Evolutionary conservation across 1,140 invertebrate species (phyloP), one percentile per base, ranked within the genome.

Genomic region (Theocolax elegans): DNA sequence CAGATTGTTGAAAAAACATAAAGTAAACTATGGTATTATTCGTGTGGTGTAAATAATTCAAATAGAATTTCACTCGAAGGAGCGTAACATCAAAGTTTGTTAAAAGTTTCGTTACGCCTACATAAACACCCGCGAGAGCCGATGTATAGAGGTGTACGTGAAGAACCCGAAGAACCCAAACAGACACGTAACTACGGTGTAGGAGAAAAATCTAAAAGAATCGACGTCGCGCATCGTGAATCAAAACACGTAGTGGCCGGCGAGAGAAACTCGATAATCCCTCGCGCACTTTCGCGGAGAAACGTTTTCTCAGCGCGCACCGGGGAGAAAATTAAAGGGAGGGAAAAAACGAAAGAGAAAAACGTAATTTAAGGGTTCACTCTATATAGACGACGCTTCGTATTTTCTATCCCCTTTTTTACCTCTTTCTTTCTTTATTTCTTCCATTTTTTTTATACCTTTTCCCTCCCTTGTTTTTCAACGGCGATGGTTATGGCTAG

Each of bases 311-410:
- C 35, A 40, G 35, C 31, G 48, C 21, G 63, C 9, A n/a, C n/a
- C n/a, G n/a, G n/a, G n/a, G n/a, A n/a, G 48, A 54, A 53, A 63
- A 49, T 59, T 48, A 67, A 53, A 44, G 63, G 42, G 46, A 56
- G 38, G 58, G 27, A 60, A 67, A 66, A 58, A 69, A 67, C 56
- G 77, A 77, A 76, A 76, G 75, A 53, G 58, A 53, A 38, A 51
- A 62, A 54, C 71, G 66, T 68, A 68, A 68, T 68, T 68, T 68
- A 38, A 68, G 56, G 56, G 27, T 56, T 58, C 12, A 8, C n/a
- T 31, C 19, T 67, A 21, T 58, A 17, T n/a, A 17, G 21, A 44
- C n/a, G n/a, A n/a, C n/a, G n/a, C n/a, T n/a, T n/a, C n/a, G n/a
- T n/a, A n/a, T n/a, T n/a, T n/a, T n/a, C n/a, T n/a, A n/a, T n/a